Base-by-base conservation (phyloP, 2,888 invertebrate species). In the Alsophila aescularia region DNA sequence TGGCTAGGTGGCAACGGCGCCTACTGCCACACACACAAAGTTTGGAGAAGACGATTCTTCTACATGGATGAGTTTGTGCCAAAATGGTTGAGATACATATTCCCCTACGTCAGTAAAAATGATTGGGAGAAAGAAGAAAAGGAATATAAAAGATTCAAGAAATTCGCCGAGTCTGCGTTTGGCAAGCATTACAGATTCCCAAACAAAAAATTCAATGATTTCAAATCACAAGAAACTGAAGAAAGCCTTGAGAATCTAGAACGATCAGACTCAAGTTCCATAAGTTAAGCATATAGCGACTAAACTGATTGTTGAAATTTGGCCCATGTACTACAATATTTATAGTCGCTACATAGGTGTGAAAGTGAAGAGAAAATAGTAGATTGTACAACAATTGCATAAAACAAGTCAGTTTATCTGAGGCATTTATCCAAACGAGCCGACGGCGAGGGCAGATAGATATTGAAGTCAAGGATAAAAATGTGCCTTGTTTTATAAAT, bases 41-140 rank as follows among this genome's bases (percentile, higher is more conserved):
- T 81, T 0, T 88, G 87, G 86, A 66, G 62, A 10, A 72, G 79
- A 24, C 69, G 87, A 2, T 88, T 81, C 51, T 79, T 74, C 58
- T 85, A 80, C 58, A 80, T 81, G 79, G 83, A 85, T 36, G 77
- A 78, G 40, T 81, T 85, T 51, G 37, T 87, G 9, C 87, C 87
- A 0, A 49, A 71, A 7, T 86, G 84, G 85, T 13, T 85, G 48
- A 65, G 70, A 35, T 45, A 60, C 0, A 1, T 74, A 0, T 60
- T 88, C 0, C 74, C 79, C 1, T 86, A 66, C 43, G 77, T 88
- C 1, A 63, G 70, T 3, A 54, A 77, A 45, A 65, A 69, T 0
- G 80, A 83, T 31, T 88, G 87, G 87, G 67, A 66, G 6, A 64
- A 75, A 49, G 87, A 87, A 61, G 70, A 75, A 39, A 35, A 49